phyloP scores from a whole-genome alignment of 1,140 invertebrate genomes.

The Listronotus bonariensis region DNA sequence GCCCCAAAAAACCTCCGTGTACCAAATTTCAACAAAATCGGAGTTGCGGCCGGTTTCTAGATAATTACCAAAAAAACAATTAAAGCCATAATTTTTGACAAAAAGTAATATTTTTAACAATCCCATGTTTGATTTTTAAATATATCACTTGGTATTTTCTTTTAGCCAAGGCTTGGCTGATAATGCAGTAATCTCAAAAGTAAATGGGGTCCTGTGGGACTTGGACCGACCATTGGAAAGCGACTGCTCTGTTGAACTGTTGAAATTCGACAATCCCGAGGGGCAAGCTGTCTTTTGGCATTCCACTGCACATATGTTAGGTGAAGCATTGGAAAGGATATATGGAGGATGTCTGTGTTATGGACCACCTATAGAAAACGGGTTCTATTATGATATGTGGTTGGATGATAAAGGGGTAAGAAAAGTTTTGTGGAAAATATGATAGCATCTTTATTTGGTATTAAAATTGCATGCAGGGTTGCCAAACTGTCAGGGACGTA shows the following conservation, averaged over 20 bases:
- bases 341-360: constrained; percentile 98
- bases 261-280: constrained; percentile 96
- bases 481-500: too few species aligned
- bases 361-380: constrained; percentile 96
- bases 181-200: constrained; percentile 91
- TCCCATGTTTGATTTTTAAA: too few species aligned
- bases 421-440: not conserved
- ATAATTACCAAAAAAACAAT: too few species aligned
- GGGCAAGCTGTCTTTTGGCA: constrained; percentile 98
- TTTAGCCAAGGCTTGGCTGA: constrained; percentile 91
- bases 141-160: too few species aligned
- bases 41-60: too few species aligned
- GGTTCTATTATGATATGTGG: constrained; percentile 99
- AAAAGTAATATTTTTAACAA: too few species aligned
- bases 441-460: not conserved
- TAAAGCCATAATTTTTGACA: too few species aligned
- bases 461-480: constrained; percentile 5
- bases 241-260: constrained; percentile 79
- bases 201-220: constrained; percentile 95
- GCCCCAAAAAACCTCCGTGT: too few species aligned
- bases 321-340: constrained; percentile 93
- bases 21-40: too few species aligned
- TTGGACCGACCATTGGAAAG: constrained; percentile 91
- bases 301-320: constrained; percentile 95
- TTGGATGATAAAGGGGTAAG: constrained; percentile 75